These are phyloP conservation scores for Equus przewalskii DNA, from an alignment of 2,113 vertebrate genomes.

Conservation along the genomic window DNA sequence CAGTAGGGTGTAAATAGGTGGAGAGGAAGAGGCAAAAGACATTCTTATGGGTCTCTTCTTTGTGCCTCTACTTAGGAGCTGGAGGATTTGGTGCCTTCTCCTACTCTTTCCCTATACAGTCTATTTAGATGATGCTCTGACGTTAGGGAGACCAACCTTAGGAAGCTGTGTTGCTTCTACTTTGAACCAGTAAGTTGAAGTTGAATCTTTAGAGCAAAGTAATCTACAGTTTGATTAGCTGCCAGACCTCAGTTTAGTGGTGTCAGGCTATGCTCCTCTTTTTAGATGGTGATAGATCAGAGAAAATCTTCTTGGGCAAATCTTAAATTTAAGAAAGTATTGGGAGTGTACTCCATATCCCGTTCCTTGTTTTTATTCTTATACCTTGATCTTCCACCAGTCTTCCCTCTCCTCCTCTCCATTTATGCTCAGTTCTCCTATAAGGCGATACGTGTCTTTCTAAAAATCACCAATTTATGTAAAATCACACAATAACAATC, in stretches of 20 bases:
- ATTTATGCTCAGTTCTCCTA: neutral
- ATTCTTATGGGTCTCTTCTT: neutral
- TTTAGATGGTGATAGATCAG: constrained; percentile 8
- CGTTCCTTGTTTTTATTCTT: constrained; percentile 38
- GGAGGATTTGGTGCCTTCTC: neutral
- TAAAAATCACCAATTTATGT: neutral
- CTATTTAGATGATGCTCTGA: neutral
- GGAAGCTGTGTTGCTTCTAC: constrained; percentile 10
- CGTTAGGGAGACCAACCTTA: neutral
- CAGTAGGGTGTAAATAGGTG: neutral
- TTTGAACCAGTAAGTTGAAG: constrained; percentile 63
- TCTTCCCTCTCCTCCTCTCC: neutral
- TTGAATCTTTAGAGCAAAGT: neutral
- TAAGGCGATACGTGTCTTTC: neutral
- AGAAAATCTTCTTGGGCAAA: constrained; percentile 45
- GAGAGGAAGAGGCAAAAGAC: neutral
- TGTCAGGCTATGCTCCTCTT: neutral
- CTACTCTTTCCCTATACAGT: neutral
- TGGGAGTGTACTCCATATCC: neutral
- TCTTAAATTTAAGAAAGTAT: constrained; percentile 35
- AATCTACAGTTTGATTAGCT: neutral
- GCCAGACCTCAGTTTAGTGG: neutral
- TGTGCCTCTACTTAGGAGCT: neutral
- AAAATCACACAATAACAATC: neutral
- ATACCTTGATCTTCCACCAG: neutral